phyloP scores from a whole-genome alignment of 2,888 invertebrate genomes.

The Notocelia uddmanniana region DNA sequence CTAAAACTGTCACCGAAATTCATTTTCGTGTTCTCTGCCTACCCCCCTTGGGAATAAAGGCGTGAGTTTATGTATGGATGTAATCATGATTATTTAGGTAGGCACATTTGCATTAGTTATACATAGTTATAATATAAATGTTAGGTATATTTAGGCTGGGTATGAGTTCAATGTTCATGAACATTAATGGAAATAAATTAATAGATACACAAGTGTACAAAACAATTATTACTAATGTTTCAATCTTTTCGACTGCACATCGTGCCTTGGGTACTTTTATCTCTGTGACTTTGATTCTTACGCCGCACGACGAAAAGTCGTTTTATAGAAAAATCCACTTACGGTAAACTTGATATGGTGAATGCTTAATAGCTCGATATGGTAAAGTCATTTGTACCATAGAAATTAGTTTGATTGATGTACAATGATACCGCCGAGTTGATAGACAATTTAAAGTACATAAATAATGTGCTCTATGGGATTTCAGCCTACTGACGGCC shows the following conservation, averaged over 20 bases:
- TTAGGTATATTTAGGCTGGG: no score
- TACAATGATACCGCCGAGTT: conserved; percentile 32
- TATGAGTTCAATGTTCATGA: no score
- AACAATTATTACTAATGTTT: no score
- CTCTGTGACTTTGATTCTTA: not conserved
- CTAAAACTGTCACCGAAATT: no score
- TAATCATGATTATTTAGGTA: no score
- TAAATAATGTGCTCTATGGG: conserved; percentile 29
- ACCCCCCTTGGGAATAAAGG: no score
- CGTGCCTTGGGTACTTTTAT: not conserved
- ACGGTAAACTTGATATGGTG: not conserved
- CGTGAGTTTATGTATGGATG: no score
- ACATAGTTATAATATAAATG: no score
- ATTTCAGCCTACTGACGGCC: conserved; percentile 13
- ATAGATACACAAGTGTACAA: no score
- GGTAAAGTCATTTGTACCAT: conserved; percentile 21
- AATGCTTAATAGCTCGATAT: conserved; percentile 11
- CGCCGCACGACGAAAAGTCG: not conserved
- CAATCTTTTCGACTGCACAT: not conserved
- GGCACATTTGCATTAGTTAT: no score
- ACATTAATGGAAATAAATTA: no score
- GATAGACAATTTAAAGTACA: conserved; percentile 29
- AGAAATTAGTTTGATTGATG: conserved; percentile 9
- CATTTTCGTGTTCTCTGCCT: no score
- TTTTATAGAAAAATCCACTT: not conserved